These are phyloP conservation scores for Troides oblongomaculatus DNA, from an alignment of 2,888 invertebrate species.

Conservation along the genomic window DNA sequence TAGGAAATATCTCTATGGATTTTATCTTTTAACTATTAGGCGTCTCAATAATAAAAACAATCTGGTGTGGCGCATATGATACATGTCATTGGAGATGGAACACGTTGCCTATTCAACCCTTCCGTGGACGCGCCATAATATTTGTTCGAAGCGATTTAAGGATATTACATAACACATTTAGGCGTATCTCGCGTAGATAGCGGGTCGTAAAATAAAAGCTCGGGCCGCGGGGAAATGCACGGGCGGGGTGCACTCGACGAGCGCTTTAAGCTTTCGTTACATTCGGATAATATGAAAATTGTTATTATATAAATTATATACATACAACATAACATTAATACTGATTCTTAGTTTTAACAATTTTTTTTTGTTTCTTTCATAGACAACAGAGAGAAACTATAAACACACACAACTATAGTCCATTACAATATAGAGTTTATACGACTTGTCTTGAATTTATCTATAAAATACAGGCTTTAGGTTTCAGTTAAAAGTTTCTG, in stretches of 20 bases:
- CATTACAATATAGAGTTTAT: too few species aligned
- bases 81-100: constrained; percentile 30
- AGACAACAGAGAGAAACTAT: too few species aligned
- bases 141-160: constrained; percentile 55
- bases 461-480: too few species aligned
- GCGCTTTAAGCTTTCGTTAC: constrained; percentile 38
- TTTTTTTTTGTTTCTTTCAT: too few species aligned
- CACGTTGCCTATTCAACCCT: constrained; percentile 33
- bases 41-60: constrained; percentile 10
- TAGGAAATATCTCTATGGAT: background rate
- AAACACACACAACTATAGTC: too few species aligned
- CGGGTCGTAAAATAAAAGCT: constrained; percentile 61
- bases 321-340: too few species aligned
- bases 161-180: constrained; percentile 58
- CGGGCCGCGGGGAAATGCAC: constrained; percentile 45
- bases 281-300: constrained; percentile 20
- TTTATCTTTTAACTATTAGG: constrained; percentile 21
- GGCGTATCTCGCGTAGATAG: constrained; percentile 59
- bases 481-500: too few species aligned
- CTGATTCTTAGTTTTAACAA: too few species aligned
- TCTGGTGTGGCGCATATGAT: constrained; percentile 8
- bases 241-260: constrained; percentile 42
- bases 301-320: too few species aligned
- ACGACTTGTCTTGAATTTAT: too few species aligned
- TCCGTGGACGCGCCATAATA: constrained; percentile 39